A percentile compares a stretch with the other conserved stretches of the same genome.
These are phyloP conservation scores for Eupithecia vulgata DNA, from an alignment of 2,888 invertebrate species.

Conservation along the genomic window DNA sequence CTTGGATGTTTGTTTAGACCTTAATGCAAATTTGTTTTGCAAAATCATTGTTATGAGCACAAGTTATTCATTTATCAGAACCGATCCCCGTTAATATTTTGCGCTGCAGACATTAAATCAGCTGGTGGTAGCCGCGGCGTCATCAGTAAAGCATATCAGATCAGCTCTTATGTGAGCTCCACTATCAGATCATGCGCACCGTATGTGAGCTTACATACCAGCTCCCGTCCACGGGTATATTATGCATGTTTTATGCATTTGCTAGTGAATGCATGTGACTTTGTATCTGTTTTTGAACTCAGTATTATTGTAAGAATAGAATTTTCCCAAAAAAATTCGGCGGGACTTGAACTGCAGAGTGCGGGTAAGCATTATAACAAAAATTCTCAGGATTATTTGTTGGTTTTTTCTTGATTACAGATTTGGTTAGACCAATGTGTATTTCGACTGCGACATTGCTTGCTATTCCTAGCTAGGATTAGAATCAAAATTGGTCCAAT, in stretches of 20 bases:
- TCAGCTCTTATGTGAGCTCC: neutral
- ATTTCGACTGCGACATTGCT: neutral
- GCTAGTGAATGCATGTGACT: neutral
- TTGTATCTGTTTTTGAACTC: neutral
- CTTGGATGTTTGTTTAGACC: too few species aligned
- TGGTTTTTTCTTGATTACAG: neutral
- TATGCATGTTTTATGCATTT: constrained; percentile 9
- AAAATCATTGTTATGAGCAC: neutral
- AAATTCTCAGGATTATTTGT: neutral
- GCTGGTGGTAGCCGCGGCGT: constrained; percentile 16
- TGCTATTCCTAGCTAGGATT: neutral
- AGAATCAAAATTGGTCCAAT: too few species aligned
- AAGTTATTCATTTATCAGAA: neutral
- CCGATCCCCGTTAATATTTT: neutral
- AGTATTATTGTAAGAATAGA: too few species aligned
- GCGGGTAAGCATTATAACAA: too few species aligned
- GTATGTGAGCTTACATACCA: neutral
- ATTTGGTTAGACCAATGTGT: neutral
- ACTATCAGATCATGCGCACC: neutral
- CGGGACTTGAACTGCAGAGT: too few species aligned
- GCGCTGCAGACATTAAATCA: constrained; percentile 3
- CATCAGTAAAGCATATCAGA: constrained; percentile 14
- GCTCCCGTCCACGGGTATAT: neutral
- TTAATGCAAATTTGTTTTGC: neutral
- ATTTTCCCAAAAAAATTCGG: too few species aligned